Conservation (phyloP, 2,797 vertebrate genomes). For the Ara ararauna region DNA sequence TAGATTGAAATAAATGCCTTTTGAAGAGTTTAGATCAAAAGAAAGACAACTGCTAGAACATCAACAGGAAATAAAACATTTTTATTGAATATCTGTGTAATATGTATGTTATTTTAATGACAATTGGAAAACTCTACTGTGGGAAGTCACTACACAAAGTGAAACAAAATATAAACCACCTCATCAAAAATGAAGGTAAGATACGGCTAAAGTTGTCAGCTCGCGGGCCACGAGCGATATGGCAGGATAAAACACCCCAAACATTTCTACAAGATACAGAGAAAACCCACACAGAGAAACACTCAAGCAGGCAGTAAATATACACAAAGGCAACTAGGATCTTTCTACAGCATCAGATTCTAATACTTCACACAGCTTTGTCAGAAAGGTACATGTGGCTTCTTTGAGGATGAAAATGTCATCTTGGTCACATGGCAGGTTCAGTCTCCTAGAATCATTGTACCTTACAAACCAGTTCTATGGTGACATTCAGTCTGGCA, state of each 20-base stretch:
- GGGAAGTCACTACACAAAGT: slow-evolving; percentile 99
- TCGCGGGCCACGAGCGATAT: slow-evolving; percentile 88
- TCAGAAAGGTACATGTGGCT: slow-evolving; percentile 90
- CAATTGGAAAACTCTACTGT: slow-evolving; percentile 98
- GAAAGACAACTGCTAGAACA: slow-evolving; percentile 73
- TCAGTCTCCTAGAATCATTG: slow-evolving; percentile 68
- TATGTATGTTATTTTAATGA: slow-evolving; percentile 99
- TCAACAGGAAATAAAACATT: slow-evolving; percentile 99
- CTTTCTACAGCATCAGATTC: slow-evolving; percentile 98
- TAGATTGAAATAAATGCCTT: neutral
- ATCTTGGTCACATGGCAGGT: slow-evolving; percentile 83
- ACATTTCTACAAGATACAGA: slow-evolving; percentile 98
- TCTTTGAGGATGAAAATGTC: slow-evolving; percentile 82
- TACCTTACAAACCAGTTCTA: slow-evolving; percentile 71
- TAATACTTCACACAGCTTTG: slow-evolving; percentile 98
- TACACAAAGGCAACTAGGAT: slow-evolving; percentile 99
- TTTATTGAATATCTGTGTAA: slow-evolving; percentile 99
- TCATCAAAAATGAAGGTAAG: slow-evolving; percentile 97
- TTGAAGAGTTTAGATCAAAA: slow-evolving; percentile 6
- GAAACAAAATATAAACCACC: slow-evolving; percentile 98
- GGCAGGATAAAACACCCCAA: slow-evolving; percentile 96
- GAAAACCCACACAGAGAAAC: slow-evolving; percentile 97
- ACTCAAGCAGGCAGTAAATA: slow-evolving; percentile 99
- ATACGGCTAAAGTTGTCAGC: slow-evolving; percentile 94
- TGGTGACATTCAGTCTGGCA: slow-evolving; percentile 76